These are phyloP conservation scores for Melanogrammus aeglefinus DNA, from an alignment of 2,797 vertebrate species.

Conservation along the genomic window DNA sequence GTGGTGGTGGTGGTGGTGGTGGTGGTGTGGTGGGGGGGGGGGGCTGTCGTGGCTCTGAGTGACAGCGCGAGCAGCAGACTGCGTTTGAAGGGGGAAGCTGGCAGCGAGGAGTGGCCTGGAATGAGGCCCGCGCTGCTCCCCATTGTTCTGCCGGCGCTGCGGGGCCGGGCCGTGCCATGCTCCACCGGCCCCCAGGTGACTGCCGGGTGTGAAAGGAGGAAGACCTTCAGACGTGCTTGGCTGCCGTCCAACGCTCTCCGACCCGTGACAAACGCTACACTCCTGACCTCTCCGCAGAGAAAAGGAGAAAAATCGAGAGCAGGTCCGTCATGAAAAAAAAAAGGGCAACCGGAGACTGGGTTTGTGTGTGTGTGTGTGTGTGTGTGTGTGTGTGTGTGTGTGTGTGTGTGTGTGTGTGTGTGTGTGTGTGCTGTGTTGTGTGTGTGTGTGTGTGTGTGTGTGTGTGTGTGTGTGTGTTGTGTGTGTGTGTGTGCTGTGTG, in stretches of 20 bases:
- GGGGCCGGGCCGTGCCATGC: constrained; percentile 60
- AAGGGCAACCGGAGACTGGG: background rate
- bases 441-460: too few species aligned
- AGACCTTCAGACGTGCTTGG: constrained; percentile 71
- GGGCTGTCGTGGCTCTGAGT: constrained; percentile 44
- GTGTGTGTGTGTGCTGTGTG: constrained; percentile 15
- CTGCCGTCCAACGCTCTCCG: constrained; percentile 70
- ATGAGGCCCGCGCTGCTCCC: constrained; percentile 57
- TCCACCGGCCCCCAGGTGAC: constrained; percentile 72
- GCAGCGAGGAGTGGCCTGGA: constrained; percentile 55
- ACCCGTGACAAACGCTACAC: constrained; percentile 71
- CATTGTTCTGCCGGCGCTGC: constrained; percentile 60
- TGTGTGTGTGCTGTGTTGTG: background rate
- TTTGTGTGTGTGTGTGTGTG: background rate
- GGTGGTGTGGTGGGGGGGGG: constrained; percentile 18
- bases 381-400: constrained; percentile 19
- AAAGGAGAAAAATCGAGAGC: constrained; percentile 49
- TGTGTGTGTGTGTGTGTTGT: background rate
- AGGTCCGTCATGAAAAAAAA: constrained; percentile 51
- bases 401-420: too few species aligned
- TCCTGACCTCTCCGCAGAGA: constrained; percentile 53
- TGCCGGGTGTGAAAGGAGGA: constrained; percentile 76
- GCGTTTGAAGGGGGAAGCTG: constrained; percentile 32
- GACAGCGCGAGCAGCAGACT: constrained; percentile 65
- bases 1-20: constrained; percentile 33